Evolutionary conservation across 2,797 vertebrate species (phyloP).

Genomic region (Anniella stebbinsi): DNA sequence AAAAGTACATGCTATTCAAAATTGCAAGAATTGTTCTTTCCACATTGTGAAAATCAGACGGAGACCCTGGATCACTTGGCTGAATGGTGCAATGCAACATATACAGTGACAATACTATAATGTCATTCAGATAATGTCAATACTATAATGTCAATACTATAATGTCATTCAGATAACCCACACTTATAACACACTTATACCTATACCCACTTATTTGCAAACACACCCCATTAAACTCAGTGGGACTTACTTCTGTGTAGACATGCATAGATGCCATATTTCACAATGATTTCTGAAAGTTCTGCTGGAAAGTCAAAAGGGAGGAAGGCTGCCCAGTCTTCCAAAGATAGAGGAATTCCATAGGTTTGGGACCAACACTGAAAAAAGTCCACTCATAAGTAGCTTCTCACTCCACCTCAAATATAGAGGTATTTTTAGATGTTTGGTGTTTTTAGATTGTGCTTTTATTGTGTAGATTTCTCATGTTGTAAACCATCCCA

Average conservation of each 20-base stretch:
- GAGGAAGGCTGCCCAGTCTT: too few relatives aligned
- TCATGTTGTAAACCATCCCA: too few relatives aligned
- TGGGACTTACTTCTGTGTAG: not conserved
- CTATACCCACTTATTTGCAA: not conserved
- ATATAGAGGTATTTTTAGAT: too few relatives aligned
- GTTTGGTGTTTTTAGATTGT: too few relatives aligned
- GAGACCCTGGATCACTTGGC: not conserved
- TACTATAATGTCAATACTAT: not conserved
- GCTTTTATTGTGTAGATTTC: too few relatives aligned
- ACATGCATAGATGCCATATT: not conserved
- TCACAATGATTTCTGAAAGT: not conserved
- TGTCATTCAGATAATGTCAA: not conserved
- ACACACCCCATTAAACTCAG: not conserved
- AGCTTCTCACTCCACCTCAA: not conserved
- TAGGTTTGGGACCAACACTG: too few relatives aligned
- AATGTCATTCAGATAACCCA: not conserved
- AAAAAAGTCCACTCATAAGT: not conserved
- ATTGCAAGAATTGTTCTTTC: not conserved
- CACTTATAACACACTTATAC: too few relatives aligned
- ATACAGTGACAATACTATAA: not conserved
- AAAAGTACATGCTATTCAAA: conserved; percentile 39
- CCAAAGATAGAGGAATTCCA: not conserved
- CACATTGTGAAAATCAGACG: not conserved
- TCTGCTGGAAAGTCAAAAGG: too few relatives aligned
- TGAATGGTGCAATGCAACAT: not conserved